Conservation (phyloP, 1,140 invertebrate genomes). For the Drosophila littoralis region DNA sequence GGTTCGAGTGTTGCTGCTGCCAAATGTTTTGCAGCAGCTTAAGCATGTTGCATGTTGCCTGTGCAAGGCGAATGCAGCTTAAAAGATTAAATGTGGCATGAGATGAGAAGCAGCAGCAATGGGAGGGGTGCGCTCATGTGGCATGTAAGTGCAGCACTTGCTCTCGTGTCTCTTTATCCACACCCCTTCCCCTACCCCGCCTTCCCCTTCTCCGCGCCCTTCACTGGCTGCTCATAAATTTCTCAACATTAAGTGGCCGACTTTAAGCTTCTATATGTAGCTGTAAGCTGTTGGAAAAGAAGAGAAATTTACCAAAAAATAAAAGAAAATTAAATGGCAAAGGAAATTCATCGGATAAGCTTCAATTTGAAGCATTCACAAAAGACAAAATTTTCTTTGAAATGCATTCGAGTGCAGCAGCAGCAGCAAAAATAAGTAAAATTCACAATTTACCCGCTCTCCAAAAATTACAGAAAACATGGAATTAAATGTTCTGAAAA, state of each 20-base stretch:
- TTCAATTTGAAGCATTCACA: conserved; percentile 5
- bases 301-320: background rate
- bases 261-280: conserved; percentile 66
- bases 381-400: too few species aligned
- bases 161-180: conserved; percentile 2
- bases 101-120: background rate
- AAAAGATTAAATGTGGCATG: conserved; percentile 72
- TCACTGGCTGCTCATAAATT: conserved; percentile 48
- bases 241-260: conserved; percentile 66
- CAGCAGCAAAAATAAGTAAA: too few species aligned
- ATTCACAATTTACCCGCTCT: too few species aligned
- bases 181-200: background rate
- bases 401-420: too few species aligned
- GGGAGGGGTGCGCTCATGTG: conserved; percentile 24
- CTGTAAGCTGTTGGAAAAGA: conserved; percentile 35
- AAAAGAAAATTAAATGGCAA: conserved; percentile 13
- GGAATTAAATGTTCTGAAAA: too few species aligned
- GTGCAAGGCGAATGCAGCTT: conserved; percentile 77
- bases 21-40: conserved; percentile 76
- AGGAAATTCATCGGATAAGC: conserved; percentile 13
- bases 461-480: too few species aligned
- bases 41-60: conserved; percentile 76
- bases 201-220: background rate
- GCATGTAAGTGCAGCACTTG: conserved; percentile 54
- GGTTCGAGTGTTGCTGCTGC: conserved; percentile 23